These are phyloP conservation scores for Trachelus troglodyta DNA, from an alignment of 2,888 invertebrate genomes.

Conservation along the genomic window DNA sequence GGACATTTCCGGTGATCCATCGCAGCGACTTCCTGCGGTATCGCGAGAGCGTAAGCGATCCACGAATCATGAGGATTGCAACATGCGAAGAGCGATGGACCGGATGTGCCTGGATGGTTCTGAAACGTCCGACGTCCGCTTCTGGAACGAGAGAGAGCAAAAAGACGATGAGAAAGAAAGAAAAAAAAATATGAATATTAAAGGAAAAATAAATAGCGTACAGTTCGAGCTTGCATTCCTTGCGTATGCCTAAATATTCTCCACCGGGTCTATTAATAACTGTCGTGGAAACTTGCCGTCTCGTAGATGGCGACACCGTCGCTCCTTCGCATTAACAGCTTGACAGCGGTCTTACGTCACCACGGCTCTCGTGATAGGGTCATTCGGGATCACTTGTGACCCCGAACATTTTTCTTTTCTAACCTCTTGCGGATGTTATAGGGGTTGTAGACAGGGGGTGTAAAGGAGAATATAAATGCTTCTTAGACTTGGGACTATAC, in stretches of 20 bases:
- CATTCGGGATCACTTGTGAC: neutral
- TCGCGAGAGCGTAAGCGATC: neutral
- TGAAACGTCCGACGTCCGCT: neutral
- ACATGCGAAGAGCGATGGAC: neutral
- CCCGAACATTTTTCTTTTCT: neutral
- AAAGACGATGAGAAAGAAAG: neutral
- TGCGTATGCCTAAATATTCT: neutral
- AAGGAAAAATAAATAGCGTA: neutral
- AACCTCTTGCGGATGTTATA: neutral
- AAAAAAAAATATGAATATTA: neutral
- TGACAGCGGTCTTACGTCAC: neutral
- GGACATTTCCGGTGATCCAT: neutral
- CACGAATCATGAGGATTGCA: slow-evolving; percentile 1
- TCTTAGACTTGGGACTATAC: neutral
- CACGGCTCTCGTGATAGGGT: neutral
- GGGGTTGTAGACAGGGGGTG: neutral
- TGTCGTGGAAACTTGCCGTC: neutral
- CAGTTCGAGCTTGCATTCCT: slow-evolving; percentile 1
- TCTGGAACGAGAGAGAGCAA: neutral
- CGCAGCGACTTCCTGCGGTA: neutral
- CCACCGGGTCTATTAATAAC: neutral
- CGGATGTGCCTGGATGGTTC: neutral
- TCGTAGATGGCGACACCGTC: neutral
- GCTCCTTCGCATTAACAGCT: neutral
- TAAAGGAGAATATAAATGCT: neutral